These are phyloP conservation scores for Geodia barretti DNA, from an alignment of 37 sponge, comb jelly and placozoan genomes.

Conservation along the genomic window DNA sequence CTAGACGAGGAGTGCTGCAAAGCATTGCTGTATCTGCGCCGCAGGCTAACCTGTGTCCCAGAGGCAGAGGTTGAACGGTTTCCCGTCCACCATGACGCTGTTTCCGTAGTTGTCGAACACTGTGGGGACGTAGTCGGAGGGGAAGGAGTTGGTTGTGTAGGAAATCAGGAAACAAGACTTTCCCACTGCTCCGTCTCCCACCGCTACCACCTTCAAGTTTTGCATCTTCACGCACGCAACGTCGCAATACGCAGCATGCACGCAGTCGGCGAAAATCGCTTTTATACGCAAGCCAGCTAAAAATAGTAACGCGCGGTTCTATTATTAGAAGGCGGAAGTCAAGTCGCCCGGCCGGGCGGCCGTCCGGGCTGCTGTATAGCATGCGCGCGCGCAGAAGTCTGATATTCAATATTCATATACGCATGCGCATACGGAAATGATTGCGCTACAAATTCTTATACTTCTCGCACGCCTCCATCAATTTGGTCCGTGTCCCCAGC, in stretches of 20 bases:
- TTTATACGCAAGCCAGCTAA: background rate
- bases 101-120: conserved; percentile 70
- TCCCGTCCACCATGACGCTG: conserved; percentile 63
- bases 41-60: conserved; percentile 58
- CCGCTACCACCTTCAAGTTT: conserved; percentile 50
- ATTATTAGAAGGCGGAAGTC: too few relatives aligned
- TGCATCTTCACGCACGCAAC: background rate
- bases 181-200: conserved; percentile 77
- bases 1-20: too few relatives aligned
- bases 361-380: too few relatives aligned
- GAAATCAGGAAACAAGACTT: conserved; percentile 72
- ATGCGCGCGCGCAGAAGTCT: too few relatives aligned
- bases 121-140: conserved; percentile 71
- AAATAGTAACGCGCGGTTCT: background rate
- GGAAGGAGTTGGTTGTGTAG: conserved; percentile 69
- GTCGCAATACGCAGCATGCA: too few relatives aligned
- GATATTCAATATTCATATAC: too few relatives aligned
- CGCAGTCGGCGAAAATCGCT: background rate
- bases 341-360: too few relatives aligned
- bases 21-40: background rate
- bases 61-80: conserved; percentile 41
- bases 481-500: conserved; percentile 2
- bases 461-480: conserved; percentile 49
- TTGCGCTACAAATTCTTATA: conserved; percentile 38
- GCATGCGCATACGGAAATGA: background rate